phyloP scores from a whole-genome alignment of 1,140 invertebrate species.

The Macrocentrus cingulum region DNA sequence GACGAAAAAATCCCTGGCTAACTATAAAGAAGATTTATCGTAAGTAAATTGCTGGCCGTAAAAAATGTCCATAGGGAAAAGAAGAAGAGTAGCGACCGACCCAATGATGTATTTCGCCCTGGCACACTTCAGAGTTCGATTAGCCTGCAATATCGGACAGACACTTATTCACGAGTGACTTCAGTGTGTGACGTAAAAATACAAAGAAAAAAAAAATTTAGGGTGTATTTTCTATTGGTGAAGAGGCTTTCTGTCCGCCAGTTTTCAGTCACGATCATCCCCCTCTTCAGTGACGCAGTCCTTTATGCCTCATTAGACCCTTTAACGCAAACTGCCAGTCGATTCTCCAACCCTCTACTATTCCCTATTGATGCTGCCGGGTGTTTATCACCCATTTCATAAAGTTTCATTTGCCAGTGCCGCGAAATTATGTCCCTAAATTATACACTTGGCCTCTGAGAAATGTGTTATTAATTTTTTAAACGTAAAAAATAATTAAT shows the following conservation, averaged over 20 bases:
- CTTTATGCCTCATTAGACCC: constrained; percentile 15
- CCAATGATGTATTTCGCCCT: constrained; percentile 2
- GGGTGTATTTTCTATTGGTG: constrained; percentile 8
- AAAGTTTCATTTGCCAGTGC: background rate
- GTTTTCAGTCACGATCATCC: constrained; percentile 14
- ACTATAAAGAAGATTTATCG: too few relatives aligned
- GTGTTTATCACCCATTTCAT: constrained; percentile 1
- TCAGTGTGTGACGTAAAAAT: background rate
- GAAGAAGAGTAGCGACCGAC: too few relatives aligned
- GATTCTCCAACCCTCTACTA: constrained; percentile 2
- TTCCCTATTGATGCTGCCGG: constrained; percentile 1
- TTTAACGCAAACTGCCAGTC: constrained; percentile 9
- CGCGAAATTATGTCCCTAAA: constrained; percentile 2
- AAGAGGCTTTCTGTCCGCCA: constrained; percentile 1
- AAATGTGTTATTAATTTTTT: too few relatives aligned
- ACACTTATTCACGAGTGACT: too few relatives aligned
- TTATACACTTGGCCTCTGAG: background rate
- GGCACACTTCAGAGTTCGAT: constrained; percentile 15
- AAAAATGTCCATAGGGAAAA: constrained; percentile 3
- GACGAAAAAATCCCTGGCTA: too few relatives aligned
- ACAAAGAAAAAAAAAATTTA: constrained; percentile 2
- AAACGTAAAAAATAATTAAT: too few relatives aligned
- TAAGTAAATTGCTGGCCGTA: too few relatives aligned
- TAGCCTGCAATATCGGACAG: background rate
- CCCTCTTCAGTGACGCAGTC: constrained; percentile 17